Percentiles rank a stretch among this genome's conserved stretches.
Evolutionary conservation across 2,888 invertebrate genomes (phyloP).

Genomic region (Eurytoma californica): DNA sequence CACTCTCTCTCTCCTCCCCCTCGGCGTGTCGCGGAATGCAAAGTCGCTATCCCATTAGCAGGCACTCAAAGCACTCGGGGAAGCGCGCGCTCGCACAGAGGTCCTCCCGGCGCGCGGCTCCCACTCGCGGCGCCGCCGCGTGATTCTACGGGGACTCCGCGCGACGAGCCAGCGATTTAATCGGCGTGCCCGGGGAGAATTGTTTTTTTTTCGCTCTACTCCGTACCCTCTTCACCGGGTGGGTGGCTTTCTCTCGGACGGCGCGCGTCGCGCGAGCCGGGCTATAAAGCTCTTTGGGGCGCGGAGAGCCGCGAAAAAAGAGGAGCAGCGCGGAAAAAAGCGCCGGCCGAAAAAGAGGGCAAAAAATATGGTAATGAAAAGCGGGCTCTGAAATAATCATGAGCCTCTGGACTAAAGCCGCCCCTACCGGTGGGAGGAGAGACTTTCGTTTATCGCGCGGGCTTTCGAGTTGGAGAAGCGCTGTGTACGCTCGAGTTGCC

Average conservation of each 20-base stretch:
- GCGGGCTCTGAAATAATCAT: constrained; percentile 51
- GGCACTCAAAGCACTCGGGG: constrained; percentile 57
- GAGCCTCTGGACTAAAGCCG: constrained; percentile 17
- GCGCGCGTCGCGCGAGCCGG: not conserved
- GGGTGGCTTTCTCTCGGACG: not conserved
- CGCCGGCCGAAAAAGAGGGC: constrained; percentile 12
- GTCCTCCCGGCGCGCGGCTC: constrained; percentile 17
- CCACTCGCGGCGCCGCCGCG: not conserved
- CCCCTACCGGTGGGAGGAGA: not conserved
- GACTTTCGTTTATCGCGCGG: constrained; percentile 47
- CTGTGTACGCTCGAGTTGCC: constrained; percentile 37
- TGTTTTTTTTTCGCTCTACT: constrained; percentile 27
- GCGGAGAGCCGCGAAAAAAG: not conserved
- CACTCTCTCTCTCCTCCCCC: constrained; percentile 49
- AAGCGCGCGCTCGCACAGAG: constrained; percentile 46
- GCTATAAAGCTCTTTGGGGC: constrained; percentile 16
- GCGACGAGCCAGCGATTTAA: constrained; percentile 55
- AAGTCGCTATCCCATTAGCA: constrained; percentile 60
- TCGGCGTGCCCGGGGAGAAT: constrained; percentile 39
- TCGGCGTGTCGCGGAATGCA: constrained; percentile 57
- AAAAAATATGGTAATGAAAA: constrained; percentile 52
- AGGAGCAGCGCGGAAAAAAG: constrained; percentile 9
- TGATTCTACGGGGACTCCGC: constrained; percentile 11
- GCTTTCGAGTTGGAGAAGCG: not conserved
- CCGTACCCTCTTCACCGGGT: constrained; percentile 9